Conservation (phyloP, 1,140 invertebrate genomes). For the Drosophila athabasca region DNA sequence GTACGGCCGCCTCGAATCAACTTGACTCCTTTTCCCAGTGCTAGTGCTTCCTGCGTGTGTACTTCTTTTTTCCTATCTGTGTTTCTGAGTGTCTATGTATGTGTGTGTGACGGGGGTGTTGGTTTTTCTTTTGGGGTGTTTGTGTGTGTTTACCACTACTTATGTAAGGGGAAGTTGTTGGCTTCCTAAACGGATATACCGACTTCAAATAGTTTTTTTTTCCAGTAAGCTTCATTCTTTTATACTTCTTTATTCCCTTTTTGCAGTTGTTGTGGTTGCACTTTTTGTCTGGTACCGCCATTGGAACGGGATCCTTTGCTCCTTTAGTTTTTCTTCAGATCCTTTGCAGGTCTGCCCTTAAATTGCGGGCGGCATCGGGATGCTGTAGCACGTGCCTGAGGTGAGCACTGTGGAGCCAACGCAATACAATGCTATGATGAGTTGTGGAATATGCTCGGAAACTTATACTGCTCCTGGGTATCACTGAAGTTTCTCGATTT, state of each 20-base stretch:
- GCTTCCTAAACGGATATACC: slow-evolving; percentile 81
- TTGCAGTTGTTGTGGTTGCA: slow-evolving; percentile 48
- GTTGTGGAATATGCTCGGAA: slow-evolving; percentile 46
- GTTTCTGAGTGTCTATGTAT: background rate
- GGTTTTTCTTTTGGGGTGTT: slow-evolving; percentile 6
- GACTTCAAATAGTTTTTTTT: slow-evolving; percentile 72
- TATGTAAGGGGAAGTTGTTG: slow-evolving; percentile 72
- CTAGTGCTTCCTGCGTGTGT: slow-evolving; percentile 48
- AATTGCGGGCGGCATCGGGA: slow-evolving; percentile 18
- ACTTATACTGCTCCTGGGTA: slow-evolving; percentile 4
- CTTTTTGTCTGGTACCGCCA: slow-evolving; percentile 36
- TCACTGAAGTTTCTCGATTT: slow-evolving; percentile 34
- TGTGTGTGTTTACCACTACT: slow-evolving; percentile 56
- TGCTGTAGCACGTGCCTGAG: slow-evolving; percentile 57
- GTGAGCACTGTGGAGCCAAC: slow-evolving; percentile 43
- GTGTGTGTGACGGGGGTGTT: no score
- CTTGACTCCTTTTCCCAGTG: slow-evolving; percentile 9
- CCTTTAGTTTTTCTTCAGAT: slow-evolving; percentile 17
- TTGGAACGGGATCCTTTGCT: slow-evolving; percentile 5
- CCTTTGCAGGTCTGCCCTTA: slow-evolving; percentile 20
- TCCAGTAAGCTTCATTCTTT: slow-evolving; percentile 58
- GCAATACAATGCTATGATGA: slow-evolving; percentile 27
- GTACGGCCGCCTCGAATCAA: slow-evolving; percentile 20
- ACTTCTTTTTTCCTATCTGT: slow-evolving; percentile 6
- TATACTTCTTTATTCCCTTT: slow-evolving; percentile 48